Evolutionary conservation across 2,113 vertebrate genomes (phyloP).

Genomic region (Mirza zaza): DNA sequence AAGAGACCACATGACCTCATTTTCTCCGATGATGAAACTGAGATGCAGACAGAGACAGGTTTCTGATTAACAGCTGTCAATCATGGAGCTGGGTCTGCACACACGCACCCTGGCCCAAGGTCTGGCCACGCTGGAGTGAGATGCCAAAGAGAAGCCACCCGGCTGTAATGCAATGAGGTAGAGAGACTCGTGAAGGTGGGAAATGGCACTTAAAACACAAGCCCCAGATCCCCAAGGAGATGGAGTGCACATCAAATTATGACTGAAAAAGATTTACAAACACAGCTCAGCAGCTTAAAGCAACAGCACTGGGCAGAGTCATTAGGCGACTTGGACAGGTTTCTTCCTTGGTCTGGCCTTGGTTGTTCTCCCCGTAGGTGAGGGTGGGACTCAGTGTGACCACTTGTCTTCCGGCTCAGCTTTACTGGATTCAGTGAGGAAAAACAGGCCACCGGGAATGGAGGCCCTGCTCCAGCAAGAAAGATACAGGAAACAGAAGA

Average conservation of each 20-base stretch:
- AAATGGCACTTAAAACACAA: not conserved
- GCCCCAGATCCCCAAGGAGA: not conserved
- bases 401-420: not conserved
- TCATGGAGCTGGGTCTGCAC: accelerated
- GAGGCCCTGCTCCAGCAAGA: not conserved
- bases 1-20: not conserved
- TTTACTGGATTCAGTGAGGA: not conserved
- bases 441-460: not conserved
- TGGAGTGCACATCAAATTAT: accelerated
- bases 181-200: no score
- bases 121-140: accelerated
- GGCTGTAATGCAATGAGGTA: not conserved
- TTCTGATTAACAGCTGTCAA: not conserved
- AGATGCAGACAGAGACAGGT: accelerated
- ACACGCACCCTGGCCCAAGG: not conserved
- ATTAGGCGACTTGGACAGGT: no score
- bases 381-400: not conserved
- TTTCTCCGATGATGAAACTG: accelerated
- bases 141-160: not conserved
- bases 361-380: not conserved
- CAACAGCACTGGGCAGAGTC: not conserved
- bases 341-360: not conserved
- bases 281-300: not conserved
- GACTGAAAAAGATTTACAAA: not conserved
- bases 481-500: not conserved